phyloP scores from a whole-genome alignment of 2,797 vertebrate species.

The Dicrostonyx torquatus region DNA sequence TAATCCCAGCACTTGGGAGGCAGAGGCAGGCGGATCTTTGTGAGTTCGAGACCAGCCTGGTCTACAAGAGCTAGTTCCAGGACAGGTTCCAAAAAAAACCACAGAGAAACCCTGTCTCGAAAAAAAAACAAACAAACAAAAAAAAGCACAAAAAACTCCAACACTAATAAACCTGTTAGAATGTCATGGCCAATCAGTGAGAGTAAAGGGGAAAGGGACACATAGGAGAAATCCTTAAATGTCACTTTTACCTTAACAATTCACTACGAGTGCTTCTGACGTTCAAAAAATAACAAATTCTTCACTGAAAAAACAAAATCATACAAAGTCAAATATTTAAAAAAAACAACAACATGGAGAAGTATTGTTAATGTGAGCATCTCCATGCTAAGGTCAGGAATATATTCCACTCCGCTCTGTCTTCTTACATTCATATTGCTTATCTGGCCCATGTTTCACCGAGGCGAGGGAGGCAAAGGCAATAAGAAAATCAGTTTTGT shows the following conservation, averaged over 20 bases:
- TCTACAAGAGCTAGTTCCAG: too few relatives aligned
- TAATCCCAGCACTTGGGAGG: too few relatives aligned
- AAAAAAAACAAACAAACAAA: too few relatives aligned
- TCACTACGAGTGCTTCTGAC: background rate
- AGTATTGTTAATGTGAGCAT: background rate
- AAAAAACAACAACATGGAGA: slow-evolving; percentile 26
- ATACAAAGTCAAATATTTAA: background rate
- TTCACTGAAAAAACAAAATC: slow-evolving; percentile 44
- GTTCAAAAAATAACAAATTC: slow-evolving; percentile 57
- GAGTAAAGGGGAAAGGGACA: slow-evolving; percentile 23
- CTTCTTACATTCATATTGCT: background rate
- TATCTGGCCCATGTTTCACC: slow-evolving; percentile 32
- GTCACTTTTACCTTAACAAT: slow-evolving; percentile 4
- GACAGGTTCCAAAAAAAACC: too few relatives aligned
- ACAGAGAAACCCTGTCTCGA: too few relatives aligned
- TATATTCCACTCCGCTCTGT: slow-evolving; percentile 40
- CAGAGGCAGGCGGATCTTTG: too few relatives aligned
- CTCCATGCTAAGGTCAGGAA: background rate
- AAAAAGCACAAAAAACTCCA: background rate
- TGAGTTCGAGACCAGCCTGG: too few relatives aligned
- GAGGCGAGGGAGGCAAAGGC: background rate
- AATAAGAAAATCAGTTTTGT: slow-evolving; percentile 32
- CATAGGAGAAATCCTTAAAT: background rate
- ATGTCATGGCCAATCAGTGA: background rate
- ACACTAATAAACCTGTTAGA: slow-evolving; percentile 25